Percentiles rank a stretch among this genome's conserved stretches.
phyloP scores from a whole-genome alignment of 2,113 vertebrate genomes.

The Phaethon lepturus region DNA sequence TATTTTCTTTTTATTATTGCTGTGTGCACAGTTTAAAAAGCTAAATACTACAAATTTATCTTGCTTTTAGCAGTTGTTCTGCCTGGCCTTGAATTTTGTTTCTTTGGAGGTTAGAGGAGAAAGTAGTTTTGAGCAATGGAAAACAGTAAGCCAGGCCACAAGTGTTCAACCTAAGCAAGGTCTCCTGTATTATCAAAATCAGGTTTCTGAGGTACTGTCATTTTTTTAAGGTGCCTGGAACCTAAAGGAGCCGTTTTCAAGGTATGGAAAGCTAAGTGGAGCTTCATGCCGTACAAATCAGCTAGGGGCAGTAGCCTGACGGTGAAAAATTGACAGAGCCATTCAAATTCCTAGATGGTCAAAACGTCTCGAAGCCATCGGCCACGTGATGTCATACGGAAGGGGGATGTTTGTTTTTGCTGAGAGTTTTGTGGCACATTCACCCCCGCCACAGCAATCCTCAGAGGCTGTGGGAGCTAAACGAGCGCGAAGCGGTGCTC shows the following conservation, averaged over 20 bases:
- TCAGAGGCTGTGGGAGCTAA: background rate
- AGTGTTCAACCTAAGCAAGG: background rate
- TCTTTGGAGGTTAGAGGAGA: background rate
- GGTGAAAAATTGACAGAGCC: background rate
- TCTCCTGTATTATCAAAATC: background rate
- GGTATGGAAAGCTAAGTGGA: rapidly evolving
- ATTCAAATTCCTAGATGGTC: background rate
- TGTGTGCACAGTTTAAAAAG: rapidly evolving
- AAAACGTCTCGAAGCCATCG: rapidly evolving
- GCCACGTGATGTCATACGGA: rapidly evolving
- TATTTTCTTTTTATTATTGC: background rate
- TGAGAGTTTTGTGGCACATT: rapidly evolving
- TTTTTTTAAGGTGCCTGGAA: background rate
- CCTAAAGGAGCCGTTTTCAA: background rate
- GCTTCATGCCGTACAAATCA: rapidly evolving
- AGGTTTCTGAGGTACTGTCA: background rate
- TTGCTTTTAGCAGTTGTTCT: background rate
- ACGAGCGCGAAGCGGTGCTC: rapidly evolving
- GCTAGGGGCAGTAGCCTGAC: too few species aligned
- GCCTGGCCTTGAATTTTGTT: background rate
- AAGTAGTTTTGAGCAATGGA: background rate
- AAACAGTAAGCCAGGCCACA: too few species aligned
- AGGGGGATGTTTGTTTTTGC: background rate
- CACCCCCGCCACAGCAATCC: rapidly evolving
- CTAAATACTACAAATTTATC: background rate